Conservation (phyloP, 2,888 invertebrate species). For the Scelioninae gen. 2 region DNA sequence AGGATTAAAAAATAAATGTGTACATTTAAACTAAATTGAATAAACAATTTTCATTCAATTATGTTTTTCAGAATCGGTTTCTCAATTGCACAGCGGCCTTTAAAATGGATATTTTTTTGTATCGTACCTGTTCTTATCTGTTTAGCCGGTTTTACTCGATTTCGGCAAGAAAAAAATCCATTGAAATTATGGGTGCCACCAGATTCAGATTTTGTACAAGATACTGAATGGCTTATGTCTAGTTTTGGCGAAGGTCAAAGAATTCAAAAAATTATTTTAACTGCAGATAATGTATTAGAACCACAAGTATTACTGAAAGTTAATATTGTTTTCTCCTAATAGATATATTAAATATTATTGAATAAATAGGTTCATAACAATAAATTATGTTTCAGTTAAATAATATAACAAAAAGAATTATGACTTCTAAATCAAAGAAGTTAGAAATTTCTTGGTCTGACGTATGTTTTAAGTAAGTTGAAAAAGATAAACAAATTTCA, state of each 20-base stretch:
- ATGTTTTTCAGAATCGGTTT: constrained; percentile 77
- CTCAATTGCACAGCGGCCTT: constrained; percentile 79
- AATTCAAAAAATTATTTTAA: constrained; percentile 79
- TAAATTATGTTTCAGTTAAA: constrained; percentile 72
- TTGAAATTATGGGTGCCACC: constrained; percentile 86
- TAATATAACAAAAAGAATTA: constrained; percentile 77
- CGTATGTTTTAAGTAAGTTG: constrained; percentile 77
- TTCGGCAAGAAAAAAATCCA: constrained; percentile 85
- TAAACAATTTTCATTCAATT: constrained; percentile 12
- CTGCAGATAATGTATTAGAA: constrained; percentile 82
- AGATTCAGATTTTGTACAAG: constrained; percentile 81
- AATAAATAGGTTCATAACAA: too few species aligned
- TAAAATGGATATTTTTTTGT: constrained; percentile 79
- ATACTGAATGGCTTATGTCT: constrained; percentile 84
- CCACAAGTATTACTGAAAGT: constrained; percentile 77
- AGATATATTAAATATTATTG: too few species aligned
- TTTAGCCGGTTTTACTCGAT: constrained; percentile 79
- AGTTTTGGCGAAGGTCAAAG: constrained; percentile 81
- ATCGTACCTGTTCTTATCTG: constrained; percentile 79
- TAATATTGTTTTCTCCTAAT: too few species aligned
- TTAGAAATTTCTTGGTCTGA: constrained; percentile 75
- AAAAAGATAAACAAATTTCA: constrained; percentile 29
- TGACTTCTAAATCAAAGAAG: constrained; percentile 70
- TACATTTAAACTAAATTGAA: too few species aligned
- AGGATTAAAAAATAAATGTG: too few species aligned